Evolutionary conservation across 2,797 vertebrate genomes (phyloP).

Genomic region (Tangara arthus): DNA sequence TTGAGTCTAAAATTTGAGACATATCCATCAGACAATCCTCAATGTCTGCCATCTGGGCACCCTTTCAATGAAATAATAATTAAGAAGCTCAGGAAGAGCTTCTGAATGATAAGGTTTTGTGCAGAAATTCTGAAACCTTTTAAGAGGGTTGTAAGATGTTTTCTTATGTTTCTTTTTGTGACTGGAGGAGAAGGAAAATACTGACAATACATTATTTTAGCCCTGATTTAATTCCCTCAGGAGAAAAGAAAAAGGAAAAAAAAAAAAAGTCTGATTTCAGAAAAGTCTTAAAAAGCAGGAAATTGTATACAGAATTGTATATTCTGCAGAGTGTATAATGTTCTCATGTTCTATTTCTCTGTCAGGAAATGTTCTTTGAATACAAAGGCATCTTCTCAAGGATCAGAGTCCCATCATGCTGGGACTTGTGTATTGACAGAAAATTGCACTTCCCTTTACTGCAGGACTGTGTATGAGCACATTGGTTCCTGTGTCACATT

Average conservation of each 20-base stretch:
- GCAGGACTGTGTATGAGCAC: background rate
- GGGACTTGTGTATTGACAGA: background rate
- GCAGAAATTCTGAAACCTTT: background rate
- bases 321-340: background rate
- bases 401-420: background rate
- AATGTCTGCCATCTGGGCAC: background rate
- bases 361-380: background rate
- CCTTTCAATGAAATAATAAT: background rate
- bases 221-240: background rate
- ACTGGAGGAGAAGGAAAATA: background rate
- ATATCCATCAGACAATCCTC: background rate
- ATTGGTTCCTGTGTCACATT: background rate
- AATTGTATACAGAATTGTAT: background rate
- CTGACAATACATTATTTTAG: background rate
- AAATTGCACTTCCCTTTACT: background rate
- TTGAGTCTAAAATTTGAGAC: background rate
- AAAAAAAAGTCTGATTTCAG: background rate
- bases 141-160: background rate
- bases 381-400: background rate
- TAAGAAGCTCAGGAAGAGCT: background rate
- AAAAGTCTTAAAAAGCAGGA: background rate
- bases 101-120: background rate
- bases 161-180: background rate
- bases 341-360: background rate
- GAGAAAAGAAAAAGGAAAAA: fast-evolving